Conservation (phyloP, 1,140 invertebrate species). For the Apocrypta bakeri region DNA sequence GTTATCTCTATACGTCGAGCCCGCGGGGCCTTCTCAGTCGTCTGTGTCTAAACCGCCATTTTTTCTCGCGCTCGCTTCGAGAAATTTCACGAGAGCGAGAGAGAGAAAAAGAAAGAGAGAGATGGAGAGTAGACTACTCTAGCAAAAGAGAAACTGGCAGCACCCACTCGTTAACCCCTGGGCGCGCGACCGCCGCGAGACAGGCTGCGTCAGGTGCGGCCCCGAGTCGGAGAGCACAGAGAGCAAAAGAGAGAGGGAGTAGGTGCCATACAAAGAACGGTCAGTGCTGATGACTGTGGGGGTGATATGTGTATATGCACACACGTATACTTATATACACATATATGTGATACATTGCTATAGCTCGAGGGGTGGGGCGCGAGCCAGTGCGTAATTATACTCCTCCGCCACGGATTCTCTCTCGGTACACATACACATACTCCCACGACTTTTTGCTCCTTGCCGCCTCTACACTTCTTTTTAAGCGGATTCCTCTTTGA, state of each 20-base stretch:
- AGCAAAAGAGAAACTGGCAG: background rate
- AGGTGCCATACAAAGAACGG: background rate
- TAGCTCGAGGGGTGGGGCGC: background rate
- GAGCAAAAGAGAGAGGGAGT: background rate
- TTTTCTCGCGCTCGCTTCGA: constrained; percentile 1
- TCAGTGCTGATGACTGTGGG: background rate
- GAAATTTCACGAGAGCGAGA: background rate
- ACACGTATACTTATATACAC: background rate
- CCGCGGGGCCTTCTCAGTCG: background rate
- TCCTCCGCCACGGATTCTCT: background rate
- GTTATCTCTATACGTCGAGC: background rate
- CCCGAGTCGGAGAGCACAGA: background rate
- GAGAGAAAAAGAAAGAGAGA: background rate
- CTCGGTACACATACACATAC: background rate
- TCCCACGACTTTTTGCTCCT: constrained; percentile 13
- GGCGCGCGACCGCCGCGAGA: background rate
- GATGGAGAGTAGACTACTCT: background rate
- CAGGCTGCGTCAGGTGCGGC: background rate
- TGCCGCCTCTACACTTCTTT: background rate
- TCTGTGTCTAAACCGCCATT: constrained; percentile 1
- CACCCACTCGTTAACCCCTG: background rate
- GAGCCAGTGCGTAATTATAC: constrained; percentile 4
- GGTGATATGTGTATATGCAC: background rate
- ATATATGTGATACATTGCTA: background rate
- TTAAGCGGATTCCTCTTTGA: background rate